A percentile compares a stretch with the other conserved stretches of the same genome.
Conservation (phyloP, 53 echinoderm and acorn worm species). For the Astropecten irregularis region DNA sequence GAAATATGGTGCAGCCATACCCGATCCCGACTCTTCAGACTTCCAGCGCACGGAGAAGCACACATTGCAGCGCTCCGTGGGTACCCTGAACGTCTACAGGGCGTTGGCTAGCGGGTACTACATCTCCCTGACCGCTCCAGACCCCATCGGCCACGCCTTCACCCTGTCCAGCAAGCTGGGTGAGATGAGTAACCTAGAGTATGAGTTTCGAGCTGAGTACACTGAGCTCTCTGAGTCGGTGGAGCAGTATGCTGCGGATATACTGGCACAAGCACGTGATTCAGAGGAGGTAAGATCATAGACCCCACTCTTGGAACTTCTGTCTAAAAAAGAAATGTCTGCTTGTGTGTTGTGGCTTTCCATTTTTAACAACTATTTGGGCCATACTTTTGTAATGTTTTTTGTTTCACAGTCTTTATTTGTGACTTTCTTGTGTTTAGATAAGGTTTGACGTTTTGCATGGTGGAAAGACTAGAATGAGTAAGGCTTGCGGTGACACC, state of each 20-base stretch:
- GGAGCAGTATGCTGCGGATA: slow-evolving; percentile 93
- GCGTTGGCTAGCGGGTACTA: slow-evolving; percentile 88
- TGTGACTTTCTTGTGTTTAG: no score
- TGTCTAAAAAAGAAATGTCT: no score
- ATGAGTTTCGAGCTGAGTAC: slow-evolving; percentile 93
- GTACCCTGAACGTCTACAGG: slow-evolving; percentile 88
- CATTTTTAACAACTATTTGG: no score
- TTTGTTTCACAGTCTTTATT: no score
- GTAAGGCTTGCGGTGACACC: no score
- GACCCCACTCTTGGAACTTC: no score
- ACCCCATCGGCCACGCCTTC: slow-evolving; percentile 91
- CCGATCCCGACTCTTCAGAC: slow-evolving; percentile 78
- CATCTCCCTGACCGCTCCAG: slow-evolving; percentile 83
- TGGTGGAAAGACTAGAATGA: no score
- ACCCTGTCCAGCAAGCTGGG: slow-evolving; percentile 72
- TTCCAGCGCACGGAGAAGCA: slow-evolving; percentile 87
- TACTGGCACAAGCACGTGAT: slow-evolving; percentile 89
- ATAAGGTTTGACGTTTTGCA: no score
- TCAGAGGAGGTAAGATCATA: slow-evolving; percentile 92
- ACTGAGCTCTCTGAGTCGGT: slow-evolving; percentile 75
- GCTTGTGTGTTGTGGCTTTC: no score
- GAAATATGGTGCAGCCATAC: slow-evolving; percentile 77
- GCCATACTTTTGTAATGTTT: no score
- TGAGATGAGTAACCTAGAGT: slow-evolving; percentile 88
- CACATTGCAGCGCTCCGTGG: slow-evolving; percentile 90